Evolutionary conservation across 2,113 vertebrate species (phyloP), one percentile per base, ranked within the genome.

Genomic region (Colinus virginianus): DNA sequence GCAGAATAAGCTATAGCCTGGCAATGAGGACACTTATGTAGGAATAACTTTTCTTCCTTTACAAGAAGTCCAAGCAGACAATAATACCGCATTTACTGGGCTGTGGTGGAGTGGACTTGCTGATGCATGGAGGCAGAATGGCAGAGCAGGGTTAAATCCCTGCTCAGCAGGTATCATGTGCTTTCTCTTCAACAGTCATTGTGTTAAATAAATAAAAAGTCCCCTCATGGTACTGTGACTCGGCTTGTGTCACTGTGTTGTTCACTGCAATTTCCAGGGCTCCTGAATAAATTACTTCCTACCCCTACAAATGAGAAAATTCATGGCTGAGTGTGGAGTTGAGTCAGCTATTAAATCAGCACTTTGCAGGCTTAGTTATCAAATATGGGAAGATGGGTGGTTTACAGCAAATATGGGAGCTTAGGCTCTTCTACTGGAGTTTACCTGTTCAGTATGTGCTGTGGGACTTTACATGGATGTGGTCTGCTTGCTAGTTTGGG

Each of bases 361-460:
- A 32, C 15, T 22, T 8, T 43, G 11, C 15, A 76, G 34, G 38
- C 30, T 79, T 80, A 80, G 23, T 23, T 66, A 26, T 66, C 28
- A 84, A 91, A 23, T 71, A 40, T 0, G 34, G 14, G 7, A 6
- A 34, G 61, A 20, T 8, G 22, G 26, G 22, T 61, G 5, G 8
- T 45, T 61, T 43, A 40, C 16, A 34, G 23, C 20, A 67, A 67
- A 32, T 40, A 7, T 14, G 32, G 34, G 67, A 23, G 9, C 38
- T 66, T 16, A 5, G 26, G 15, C 26, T 48, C 18, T 42, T 16
- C 51, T 51, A 36, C 3, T 43, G 21, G 18, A 34, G 43, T 38
- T 36, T 0, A 0, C 2, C 0, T 11, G 19, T 70, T 75, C 22
- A 16, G 18, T 59, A 13, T 59, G 21, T 26, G 25, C 49, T 64